These are phyloP conservation scores for Dermolepida albohirtum DNA, from an alignment of 2,888 invertebrate genomes.

Conservation along the genomic window DNA sequence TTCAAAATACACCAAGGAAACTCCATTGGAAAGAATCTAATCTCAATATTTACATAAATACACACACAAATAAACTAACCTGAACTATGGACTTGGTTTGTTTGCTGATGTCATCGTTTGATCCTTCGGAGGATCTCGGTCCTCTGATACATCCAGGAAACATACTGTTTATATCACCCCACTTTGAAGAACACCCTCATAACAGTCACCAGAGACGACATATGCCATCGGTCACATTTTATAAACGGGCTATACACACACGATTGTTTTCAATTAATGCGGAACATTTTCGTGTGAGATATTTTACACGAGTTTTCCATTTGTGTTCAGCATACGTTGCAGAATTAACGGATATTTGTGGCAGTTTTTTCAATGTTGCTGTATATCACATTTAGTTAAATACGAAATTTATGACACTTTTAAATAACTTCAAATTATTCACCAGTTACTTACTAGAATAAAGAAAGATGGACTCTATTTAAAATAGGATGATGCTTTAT, in stretches of 20 bases:
- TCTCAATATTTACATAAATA: conserved; percentile 11
- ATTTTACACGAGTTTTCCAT: not conserved
- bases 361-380: too few relatives aligned
- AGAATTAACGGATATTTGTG: too few relatives aligned
- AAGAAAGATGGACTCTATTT: too few relatives aligned
- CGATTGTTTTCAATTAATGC: conserved; percentile 14
- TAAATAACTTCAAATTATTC: too few relatives aligned
- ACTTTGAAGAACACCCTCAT: conserved; percentile 17
- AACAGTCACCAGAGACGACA: conserved; percentile 28
- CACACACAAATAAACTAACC: conserved; percentile 64
- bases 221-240: conserved; percentile 32
- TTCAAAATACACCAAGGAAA: not conserved
- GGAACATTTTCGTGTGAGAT: conserved; percentile 16
- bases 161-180: conserved; percentile 60
- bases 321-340: too few relatives aligned
- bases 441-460: too few relatives aligned
- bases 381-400: too few relatives aligned
- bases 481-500: too few relatives aligned
- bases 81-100: conserved; percentile 79
- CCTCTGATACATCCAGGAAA: conserved; percentile 78
- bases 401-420: too few relatives aligned
- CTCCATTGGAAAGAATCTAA: not conserved
- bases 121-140: conserved; percentile 78
- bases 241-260: conserved; percentile 12
- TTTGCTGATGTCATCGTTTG: conserved; percentile 80